These are phyloP conservation scores for Eretmodus cyanostictus DNA, from an alignment of 2,113 vertebrate genomes.

Conservation along the genomic window DNA sequence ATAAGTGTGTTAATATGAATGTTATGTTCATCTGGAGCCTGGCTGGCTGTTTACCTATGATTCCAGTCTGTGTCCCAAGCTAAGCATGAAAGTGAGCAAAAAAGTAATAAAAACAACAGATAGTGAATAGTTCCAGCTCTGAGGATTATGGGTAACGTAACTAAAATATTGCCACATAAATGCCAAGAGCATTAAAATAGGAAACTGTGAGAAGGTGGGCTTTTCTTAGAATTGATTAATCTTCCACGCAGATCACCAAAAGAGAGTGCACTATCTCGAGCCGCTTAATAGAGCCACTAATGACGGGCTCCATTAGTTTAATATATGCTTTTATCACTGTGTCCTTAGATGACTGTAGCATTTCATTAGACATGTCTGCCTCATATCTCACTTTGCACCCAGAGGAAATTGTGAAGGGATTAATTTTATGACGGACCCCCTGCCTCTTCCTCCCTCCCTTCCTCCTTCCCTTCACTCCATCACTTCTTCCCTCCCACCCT, in stretches of 20 bases:
- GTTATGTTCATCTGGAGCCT: not conserved
- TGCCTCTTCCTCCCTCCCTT: conserved; percentile 36
- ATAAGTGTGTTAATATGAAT: not conserved
- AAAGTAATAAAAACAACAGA: not conserved
- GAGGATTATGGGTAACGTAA: not conserved
- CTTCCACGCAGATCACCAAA: conserved; percentile 36
- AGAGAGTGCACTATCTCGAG: conserved; percentile 31
- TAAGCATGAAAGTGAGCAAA: not conserved
- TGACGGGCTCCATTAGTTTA: conserved; percentile 65
- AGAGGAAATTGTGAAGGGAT: conserved; percentile 70
- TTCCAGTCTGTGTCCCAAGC: not conserved
- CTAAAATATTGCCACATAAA: not conserved
- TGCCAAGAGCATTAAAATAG: not conserved
- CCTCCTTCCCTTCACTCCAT: not conserved
- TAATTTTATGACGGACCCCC: conserved; percentile 71
- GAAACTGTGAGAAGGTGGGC: not conserved
- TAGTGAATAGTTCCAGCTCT: not conserved
- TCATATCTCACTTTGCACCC: conserved; percentile 72
- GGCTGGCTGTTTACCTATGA: not conserved
- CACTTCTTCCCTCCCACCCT: conserved; percentile 7
- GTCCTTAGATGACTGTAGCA: conserved; percentile 63
- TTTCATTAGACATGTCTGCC: conserved; percentile 67
- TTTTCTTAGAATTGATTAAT: conserved; percentile 41
- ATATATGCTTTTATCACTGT: conserved; percentile 61
- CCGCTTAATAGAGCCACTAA: conserved; percentile 59